phyloP scores from a whole-genome alignment of 2,888 invertebrate species.

The Bursaphelenchus okinawaensis region DNA sequence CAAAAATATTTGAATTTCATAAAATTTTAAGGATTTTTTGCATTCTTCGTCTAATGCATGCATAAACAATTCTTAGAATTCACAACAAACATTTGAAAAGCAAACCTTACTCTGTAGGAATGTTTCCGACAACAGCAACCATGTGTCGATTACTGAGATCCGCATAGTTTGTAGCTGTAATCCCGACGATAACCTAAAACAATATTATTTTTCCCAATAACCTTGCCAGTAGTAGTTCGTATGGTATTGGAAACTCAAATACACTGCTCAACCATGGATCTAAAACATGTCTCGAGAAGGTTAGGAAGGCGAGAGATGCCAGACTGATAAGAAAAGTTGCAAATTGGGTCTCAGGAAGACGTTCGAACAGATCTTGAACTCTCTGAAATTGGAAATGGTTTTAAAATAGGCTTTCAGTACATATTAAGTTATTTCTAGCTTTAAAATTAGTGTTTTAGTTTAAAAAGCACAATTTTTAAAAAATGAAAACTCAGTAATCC shows the following conservation, averaged over 20 bases:
- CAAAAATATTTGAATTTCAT: background rate
- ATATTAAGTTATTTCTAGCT: background rate
- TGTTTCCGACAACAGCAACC: constrained; percentile 51
- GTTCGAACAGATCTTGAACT: constrained; percentile 38
- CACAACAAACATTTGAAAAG: background rate
- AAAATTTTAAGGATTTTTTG: background rate
- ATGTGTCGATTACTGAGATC: constrained; percentile 47
- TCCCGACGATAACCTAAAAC: constrained; percentile 47
- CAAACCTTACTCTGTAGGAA: constrained; percentile 48
- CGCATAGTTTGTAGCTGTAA: constrained; percentile 54
- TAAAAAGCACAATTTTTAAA: background rate
- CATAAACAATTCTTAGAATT: background rate
- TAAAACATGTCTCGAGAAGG: constrained; percentile 44
- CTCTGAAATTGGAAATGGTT: constrained; percentile 42
- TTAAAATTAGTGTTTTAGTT: background rate
- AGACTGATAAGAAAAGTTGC: constrained; percentile 44
- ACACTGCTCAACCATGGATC: constrained; percentile 50
- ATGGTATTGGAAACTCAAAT: constrained; percentile 54
- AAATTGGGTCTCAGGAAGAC: constrained; percentile 34
- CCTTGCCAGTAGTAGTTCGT: constrained; percentile 46
- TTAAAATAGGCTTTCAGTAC: background rate
- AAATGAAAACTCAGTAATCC: constrained; percentile 14
- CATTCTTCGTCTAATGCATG: too few relatives aligned
- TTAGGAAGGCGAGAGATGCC: constrained; percentile 43
- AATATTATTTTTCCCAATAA: constrained; percentile 3